phyloP scores from a whole-genome alignment of 2,888 invertebrate species.

The Anticlea derivata region DNA sequence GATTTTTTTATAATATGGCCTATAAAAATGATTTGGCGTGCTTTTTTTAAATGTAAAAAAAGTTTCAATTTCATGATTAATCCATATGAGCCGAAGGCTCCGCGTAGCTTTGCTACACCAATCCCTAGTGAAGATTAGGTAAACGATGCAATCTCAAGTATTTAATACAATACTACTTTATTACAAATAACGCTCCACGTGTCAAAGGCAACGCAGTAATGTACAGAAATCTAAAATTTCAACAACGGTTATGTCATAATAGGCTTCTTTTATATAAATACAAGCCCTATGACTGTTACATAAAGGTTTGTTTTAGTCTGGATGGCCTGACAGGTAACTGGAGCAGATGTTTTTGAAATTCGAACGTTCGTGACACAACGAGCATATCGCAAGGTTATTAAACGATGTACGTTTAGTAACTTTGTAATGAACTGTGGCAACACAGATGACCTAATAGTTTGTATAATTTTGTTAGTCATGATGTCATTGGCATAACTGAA shows the following conservation, averaged over 20 bases:
- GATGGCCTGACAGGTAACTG: slow-evolving; percentile 26
- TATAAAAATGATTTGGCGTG: no score
- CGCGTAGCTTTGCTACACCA: slow-evolving; percentile 16
- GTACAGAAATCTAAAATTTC: slow-evolving; percentile 43
- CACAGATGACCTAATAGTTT: slow-evolving; percentile 7
- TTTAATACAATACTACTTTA: slow-evolving; percentile 40
- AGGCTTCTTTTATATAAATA: slow-evolving; percentile 24
- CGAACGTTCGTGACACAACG: slow-evolving; percentile 33
- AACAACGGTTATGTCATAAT: slow-evolving; percentile 41
- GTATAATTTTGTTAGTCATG: background rate
- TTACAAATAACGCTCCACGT: slow-evolving; percentile 40
- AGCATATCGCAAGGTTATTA: slow-evolving; percentile 31
- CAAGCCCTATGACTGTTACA: slow-evolving; percentile 18
- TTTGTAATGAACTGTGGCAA: slow-evolving; percentile 4
- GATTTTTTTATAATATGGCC: no score
- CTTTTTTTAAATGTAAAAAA: no score
- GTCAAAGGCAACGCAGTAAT: slow-evolving; percentile 42
- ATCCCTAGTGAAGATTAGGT: slow-evolving; percentile 28
- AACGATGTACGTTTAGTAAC: slow-evolving; percentile 11
- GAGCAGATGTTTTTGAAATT: slow-evolving; percentile 38
- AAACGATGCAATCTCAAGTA: slow-evolving; percentile 31
- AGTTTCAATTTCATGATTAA: no score
- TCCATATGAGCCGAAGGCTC: no score
- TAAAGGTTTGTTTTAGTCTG: slow-evolving; percentile 27
- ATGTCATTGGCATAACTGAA: no score